These are phyloP conservation scores for Agrotis ipsilon DNA, from an alignment of 2,888 invertebrate species.

Conservation along the genomic window DNA sequence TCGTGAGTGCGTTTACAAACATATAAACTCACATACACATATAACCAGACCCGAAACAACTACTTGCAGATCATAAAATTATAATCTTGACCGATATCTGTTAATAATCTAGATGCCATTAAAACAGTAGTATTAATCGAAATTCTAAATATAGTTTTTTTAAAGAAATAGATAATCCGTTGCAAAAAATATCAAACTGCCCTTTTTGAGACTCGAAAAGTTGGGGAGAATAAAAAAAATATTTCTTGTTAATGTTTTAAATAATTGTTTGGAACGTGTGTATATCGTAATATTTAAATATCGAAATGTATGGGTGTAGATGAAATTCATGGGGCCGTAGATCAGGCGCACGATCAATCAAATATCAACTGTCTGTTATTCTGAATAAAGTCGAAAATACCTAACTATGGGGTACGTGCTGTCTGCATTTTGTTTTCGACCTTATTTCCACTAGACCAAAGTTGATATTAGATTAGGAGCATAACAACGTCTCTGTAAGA, in stretches of 20 bases:
- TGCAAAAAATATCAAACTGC: conserved; percentile 5
- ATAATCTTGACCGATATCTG: no score
- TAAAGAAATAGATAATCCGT: no score
- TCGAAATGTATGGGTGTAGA: conserved; percentile 27
- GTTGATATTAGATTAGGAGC: neutral
- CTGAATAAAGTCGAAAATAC: conserved; percentile 2
- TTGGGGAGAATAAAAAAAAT: conserved; percentile 20
- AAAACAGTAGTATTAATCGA: no score
- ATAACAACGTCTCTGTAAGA: neutral
- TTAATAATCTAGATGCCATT: no score
- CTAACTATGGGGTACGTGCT: neutral
- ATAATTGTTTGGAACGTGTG: conserved; percentile 34
- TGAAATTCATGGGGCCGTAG: neutral
- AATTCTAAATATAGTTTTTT: no score
- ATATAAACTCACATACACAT: no score
- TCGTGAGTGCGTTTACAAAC: no score
- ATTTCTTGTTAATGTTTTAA: conserved; percentile 46
- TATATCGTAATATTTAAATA: conserved; percentile 23
- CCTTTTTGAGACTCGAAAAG: conserved; percentile 13
- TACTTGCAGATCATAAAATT: no score
- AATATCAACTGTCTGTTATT: neutral
- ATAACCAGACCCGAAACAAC: no score
- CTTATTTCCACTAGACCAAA: neutral
- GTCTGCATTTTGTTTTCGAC: neutral
- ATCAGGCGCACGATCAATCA: neutral